These are phyloP conservation scores for Dicyrtoma fusca DNA, from an alignment of 2,888 invertebrate species.

Conservation along the genomic window DNA sequence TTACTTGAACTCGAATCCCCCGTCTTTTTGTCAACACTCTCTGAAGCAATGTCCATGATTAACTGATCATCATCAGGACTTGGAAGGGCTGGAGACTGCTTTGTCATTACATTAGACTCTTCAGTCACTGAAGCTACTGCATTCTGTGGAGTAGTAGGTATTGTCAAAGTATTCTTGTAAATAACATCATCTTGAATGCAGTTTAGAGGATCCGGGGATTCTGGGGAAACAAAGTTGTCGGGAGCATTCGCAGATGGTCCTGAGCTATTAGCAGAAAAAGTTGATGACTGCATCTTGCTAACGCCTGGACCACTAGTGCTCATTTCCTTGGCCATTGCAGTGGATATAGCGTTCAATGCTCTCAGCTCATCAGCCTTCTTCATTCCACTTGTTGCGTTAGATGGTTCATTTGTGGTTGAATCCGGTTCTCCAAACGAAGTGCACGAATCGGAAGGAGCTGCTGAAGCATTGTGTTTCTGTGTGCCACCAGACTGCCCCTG, in stretches of 20 bases:
- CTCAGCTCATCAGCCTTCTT: no score
- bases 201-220: conserved; percentile 53
- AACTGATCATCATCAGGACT: conserved; percentile 44
- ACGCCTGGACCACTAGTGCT: no score
- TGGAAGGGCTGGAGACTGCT: conserved; percentile 26
- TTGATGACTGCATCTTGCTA: no score
- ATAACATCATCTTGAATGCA: conserved; percentile 39
- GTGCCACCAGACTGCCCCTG: neutral
- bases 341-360: no score
- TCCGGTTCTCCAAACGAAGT: conserved; percentile 19
- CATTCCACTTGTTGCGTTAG: no score
- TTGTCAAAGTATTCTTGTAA: conserved; percentile 46
- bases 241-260: neutral
- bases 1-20: neutral
- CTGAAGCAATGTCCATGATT: conserved; percentile 44
- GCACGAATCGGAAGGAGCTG: neutral
- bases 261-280: neutral
- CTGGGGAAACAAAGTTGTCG: conserved; percentile 46
- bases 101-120: conserved; percentile 8
- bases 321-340: no score
- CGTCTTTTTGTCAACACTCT: conserved; percentile 14
- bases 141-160: conserved; percentile 44
- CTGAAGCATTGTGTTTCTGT: neutral
- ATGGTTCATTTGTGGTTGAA: conserved; percentile 19
- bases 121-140: conserved; percentile 16